A percentile compares a stretch with the other conserved stretches of the same genome.
phyloP scores from a whole-genome alignment of 2,113 vertebrate species.

The Phaethon lepturus region DNA sequence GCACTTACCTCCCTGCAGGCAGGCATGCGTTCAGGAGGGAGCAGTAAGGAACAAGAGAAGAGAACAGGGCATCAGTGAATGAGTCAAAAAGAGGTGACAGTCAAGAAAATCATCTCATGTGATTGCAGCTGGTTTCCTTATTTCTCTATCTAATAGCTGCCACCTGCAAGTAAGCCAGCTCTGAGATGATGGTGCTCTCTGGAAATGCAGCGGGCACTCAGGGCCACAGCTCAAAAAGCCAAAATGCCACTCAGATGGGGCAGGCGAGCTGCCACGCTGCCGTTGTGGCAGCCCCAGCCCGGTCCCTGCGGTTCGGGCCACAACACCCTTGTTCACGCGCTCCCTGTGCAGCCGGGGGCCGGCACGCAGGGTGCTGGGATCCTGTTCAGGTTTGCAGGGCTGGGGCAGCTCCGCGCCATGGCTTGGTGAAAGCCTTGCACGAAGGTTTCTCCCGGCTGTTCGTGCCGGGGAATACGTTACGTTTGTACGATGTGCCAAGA shows the following conservation, averaged over 20 bases:
- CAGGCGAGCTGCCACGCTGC: not conserved
- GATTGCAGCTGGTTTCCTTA: not conserved
- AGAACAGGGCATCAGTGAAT: not conserved
- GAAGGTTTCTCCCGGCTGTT: not conserved
- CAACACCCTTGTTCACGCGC: rapidly evolving
- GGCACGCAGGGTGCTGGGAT: not conserved
- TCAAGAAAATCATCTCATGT: not conserved
- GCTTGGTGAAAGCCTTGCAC: not conserved
- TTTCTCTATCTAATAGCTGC: not conserved
- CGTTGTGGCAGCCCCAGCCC: not conserved
- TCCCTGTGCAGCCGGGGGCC: rapidly evolving
- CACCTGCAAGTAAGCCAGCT: not conserved
- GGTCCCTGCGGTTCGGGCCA: rapidly evolving
- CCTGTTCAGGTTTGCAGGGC: not conserved
- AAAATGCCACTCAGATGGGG: not conserved
- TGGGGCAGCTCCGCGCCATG: rapidly evolving
- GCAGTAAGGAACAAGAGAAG: not conserved
- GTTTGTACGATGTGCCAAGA: rapidly evolving
- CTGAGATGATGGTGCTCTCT: not conserved
- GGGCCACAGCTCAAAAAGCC: not conserved
- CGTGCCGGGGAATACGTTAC: rapidly evolving
- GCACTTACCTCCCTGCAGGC: slow-evolving; percentile 76
- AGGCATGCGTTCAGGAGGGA: not conserved
- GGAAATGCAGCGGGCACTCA: not conserved
- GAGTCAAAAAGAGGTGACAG: not conserved